phyloP scores from a whole-genome alignment of 2,797 vertebrate species.

The Gymnodraco acuticeps region DNA sequence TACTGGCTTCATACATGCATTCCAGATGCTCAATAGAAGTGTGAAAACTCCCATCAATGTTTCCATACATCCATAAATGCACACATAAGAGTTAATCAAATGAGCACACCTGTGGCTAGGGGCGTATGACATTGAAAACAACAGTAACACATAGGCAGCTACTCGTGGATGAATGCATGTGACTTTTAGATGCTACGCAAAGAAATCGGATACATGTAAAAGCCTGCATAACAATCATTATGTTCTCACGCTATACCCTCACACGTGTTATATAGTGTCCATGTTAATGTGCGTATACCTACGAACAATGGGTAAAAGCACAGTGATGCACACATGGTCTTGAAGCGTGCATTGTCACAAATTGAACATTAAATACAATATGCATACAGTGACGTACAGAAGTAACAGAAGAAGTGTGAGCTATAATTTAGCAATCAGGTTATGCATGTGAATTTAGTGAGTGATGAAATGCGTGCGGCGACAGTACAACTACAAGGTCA shows the following conservation, averaged over 20 bases:
- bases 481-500: slow-evolving; percentile 65
- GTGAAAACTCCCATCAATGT: slow-evolving; percentile 13
- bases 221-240: background rate
- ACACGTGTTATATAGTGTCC: background rate
- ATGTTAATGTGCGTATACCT: background rate
- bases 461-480: slow-evolving; percentile 32
- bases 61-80: slow-evolving; percentile 19
- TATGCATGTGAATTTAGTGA: slow-evolving; percentile 24
- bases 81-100: slow-evolving; percentile 13
- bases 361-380: background rate
- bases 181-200: slow-evolving; percentile 26
- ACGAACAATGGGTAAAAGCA: background rate
- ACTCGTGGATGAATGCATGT: slow-evolving; percentile 26
- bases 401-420: slow-evolving; percentile 3
- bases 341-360: slow-evolving; percentile 7
- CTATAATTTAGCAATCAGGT: background rate
- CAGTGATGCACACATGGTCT: slow-evolving; percentile 10
- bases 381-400: slow-evolving; percentile 1
- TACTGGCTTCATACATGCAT: slow-evolving; percentile 31
- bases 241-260: slow-evolving; percentile 14
- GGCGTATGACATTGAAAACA: slow-evolving; percentile 11
- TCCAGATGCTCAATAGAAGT: slow-evolving; percentile 8
- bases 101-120: slow-evolving; percentile 40
- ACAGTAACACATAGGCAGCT: slow-evolving; percentile 2
- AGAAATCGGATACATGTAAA: slow-evolving; percentile 16